phyloP scores from a whole-genome alignment of 1,140 invertebrate genomes.

The Euglossa dilemma region DNA sequence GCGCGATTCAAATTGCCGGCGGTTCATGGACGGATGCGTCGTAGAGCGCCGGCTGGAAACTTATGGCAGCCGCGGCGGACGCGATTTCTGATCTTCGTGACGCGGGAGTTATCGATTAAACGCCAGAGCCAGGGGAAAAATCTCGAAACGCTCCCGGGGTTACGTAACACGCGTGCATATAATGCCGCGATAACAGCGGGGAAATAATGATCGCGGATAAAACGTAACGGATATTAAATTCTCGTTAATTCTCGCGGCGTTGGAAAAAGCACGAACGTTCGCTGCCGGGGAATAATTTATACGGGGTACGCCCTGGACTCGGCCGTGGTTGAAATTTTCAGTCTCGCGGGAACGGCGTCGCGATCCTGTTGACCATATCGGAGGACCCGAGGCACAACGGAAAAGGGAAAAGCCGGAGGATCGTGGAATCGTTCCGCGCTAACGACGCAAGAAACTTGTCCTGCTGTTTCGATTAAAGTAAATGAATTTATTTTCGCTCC shows the following conservation, averaged over 20 bases:
- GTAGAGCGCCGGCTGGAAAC: too few species aligned
- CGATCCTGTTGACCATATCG: neutral
- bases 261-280: neutral
- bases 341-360: neutral
- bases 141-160: neutral
- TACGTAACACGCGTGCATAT: neutral
- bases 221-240: neutral
- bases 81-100: neutral
- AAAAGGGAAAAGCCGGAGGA: neutral
- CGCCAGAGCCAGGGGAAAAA: neutral
- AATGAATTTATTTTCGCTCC: slow-evolving; percentile 5
- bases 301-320: too few species aligned
- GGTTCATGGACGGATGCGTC: neutral
- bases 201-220: neutral
- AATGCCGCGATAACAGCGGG: neutral
- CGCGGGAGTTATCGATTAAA: neutral
- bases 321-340: neutral
- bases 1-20: neutral
- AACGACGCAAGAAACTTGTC: slow-evolving; percentile 1
- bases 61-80: neutral
- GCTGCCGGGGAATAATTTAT: neutral
- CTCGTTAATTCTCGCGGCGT: neutral
- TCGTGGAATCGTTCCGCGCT: neutral
- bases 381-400: neutral
- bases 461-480: neutral